Base-by-base conservation (phyloP, 2,797 vertebrate species). In the Varecia variegata region DNA sequence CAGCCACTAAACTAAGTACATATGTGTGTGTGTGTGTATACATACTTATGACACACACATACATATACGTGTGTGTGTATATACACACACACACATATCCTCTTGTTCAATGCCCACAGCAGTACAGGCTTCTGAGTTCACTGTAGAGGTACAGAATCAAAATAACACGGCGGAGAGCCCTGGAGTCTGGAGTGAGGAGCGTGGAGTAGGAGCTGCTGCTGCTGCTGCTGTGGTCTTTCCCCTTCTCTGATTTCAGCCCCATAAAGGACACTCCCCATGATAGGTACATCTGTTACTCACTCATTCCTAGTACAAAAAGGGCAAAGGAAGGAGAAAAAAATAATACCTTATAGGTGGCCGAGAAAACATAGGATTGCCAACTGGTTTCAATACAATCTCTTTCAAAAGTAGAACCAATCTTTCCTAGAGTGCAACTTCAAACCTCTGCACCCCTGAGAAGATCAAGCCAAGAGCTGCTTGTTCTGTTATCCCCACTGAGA, bases 331-430 rank as follows among this genome's bases (percentile, higher is more conserved):
- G 47, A 52, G 7, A 81, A 70, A 62, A 40, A 67, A 73, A 18
- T 54, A 56, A 13, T 47, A 84, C 38, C 7, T 82, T 68, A 87
- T 27, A 50, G 7, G 65, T 93, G 23, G 54, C 43, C 83, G 18
- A 96, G 81, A 94, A 93, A 97, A 82, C 43, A 76, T 52, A 79
- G 38, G 67, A 68, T 10, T 97, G 88, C 47, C 90, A 95, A 25
- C 43, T 58, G 32, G 54, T 85, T 88, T 82, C 32, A 76, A 50
- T 43, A 67, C 12, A 84, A 80, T 3, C 14, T 71, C 54, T 83
- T 88, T 25, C 43, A 73, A 94, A 93, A 89, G 35, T 32, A 93
- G 52, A 95, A 95, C 81, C 23, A 92, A 45, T 8, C 50, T 60
- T 90, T 77, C 73, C 62, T 35, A 70, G 43, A 30, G 40, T 93